phyloP scores from a whole-genome alignment of 2,888 invertebrate species.

The Galeruca laticollis region DNA sequence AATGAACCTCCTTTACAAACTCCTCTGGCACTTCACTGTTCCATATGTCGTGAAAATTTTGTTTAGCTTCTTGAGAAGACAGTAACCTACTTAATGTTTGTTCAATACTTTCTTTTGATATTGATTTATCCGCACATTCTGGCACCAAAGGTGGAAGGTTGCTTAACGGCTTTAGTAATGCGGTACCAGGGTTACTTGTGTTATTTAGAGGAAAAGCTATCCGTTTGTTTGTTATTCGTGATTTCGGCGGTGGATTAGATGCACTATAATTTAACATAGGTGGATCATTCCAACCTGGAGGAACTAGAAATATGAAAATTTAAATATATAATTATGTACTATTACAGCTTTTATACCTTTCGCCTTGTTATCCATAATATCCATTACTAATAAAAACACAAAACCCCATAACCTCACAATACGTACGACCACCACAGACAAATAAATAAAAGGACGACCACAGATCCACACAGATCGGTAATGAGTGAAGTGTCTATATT shows the following conservation, averaged over 20 bases:
- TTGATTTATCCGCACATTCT: not conserved
- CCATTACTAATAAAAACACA: not conserved
- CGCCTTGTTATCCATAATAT: constrained; percentile 5
- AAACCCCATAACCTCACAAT: not conserved
- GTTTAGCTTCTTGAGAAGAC: constrained; percentile 25
- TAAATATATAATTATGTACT: not conserved
- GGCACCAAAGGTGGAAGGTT: constrained; percentile 19
- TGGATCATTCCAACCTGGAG: constrained; percentile 61
- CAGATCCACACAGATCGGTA: too few relatives aligned
- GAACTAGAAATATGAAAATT: constrained; percentile 43
- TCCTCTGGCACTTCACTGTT: constrained; percentile 34
- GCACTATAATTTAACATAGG: constrained; percentile 57
- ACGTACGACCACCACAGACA: not conserved
- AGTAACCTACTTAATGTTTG: constrained; percentile 28
- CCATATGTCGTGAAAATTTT: constrained; percentile 37
- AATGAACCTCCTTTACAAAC: constrained; percentile 28
- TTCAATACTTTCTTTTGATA: constrained; percentile 22
- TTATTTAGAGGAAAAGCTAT: constrained; percentile 55
- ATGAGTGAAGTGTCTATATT: too few relatives aligned
- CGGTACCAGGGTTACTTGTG: constrained; percentile 13
- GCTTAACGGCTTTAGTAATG: constrained; percentile 19
- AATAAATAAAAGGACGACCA: too few relatives aligned
- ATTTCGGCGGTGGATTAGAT: constrained; percentile 58
- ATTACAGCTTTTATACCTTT: constrained; percentile 12
- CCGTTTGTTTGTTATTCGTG: constrained; percentile 57